These are phyloP conservation scores for Pseudanteris insignis DNA, from an alignment of 2,888 invertebrate species.

Conservation along the genomic window DNA sequence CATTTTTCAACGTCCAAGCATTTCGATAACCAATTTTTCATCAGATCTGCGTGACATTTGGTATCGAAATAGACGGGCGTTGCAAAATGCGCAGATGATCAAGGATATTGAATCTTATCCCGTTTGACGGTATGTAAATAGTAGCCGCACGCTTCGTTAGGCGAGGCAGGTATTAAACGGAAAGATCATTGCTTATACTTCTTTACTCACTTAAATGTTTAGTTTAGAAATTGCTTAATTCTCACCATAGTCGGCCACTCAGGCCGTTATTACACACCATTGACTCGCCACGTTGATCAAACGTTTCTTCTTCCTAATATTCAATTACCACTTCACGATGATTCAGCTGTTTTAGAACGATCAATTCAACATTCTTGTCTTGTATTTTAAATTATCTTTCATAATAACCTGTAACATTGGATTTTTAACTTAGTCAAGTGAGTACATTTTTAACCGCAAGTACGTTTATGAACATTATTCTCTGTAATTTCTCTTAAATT, in stretches of 20 bases:
- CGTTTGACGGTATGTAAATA: slow-evolving; percentile 56
- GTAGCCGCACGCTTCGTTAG: slow-evolving; percentile 63
- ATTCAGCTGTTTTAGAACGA: too few relatives aligned
- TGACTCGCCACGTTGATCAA: slow-evolving; percentile 47
- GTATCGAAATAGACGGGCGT: not conserved
- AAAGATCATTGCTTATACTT: slow-evolving; percentile 55
- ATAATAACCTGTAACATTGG: too few relatives aligned
- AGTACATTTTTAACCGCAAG: too few relatives aligned
- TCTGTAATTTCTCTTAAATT: too few relatives aligned
- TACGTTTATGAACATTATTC: too few relatives aligned
- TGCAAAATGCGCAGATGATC: slow-evolving; percentile 9
- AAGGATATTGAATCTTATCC: slow-evolving; percentile 18
- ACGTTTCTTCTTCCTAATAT: not conserved
- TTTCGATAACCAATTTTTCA: not conserved
- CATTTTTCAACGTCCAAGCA: slow-evolving; percentile 16
- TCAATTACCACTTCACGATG: too few relatives aligned
- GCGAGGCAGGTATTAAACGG: slow-evolving; percentile 58
- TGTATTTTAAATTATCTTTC: too few relatives aligned
- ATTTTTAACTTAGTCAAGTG: too few relatives aligned
- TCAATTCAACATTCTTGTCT: too few relatives aligned
- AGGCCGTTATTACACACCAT: slow-evolving; percentile 47
- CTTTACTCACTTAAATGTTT: slow-evolving; percentile 57
- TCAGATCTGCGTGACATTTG: too few relatives aligned
- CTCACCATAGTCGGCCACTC: slow-evolving; percentile 49
- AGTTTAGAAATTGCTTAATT: slow-evolving; percentile 58